Evolutionary conservation across 2,797 vertebrate genomes (phyloP), one percentile per base, ranked within the genome.

Genomic region (Scolopax rusticola): DNA sequence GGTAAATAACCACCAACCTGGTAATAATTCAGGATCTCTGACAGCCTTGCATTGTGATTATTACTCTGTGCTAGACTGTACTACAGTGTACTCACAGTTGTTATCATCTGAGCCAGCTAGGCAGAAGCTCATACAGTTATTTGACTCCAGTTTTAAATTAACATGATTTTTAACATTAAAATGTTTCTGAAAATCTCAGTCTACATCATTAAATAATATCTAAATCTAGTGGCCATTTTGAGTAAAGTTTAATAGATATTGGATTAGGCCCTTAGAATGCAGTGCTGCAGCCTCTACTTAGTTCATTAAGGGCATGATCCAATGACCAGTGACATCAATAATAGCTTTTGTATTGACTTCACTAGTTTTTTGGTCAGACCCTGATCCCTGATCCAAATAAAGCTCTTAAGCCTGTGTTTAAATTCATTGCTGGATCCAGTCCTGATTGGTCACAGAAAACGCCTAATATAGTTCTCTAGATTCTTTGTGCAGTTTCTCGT

Each of bases 291-390:
- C 25, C 36, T 92, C 86, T 74, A 13, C 56, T 93, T 94, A 94
- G 90, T 95, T 94, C 90, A 95, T 93, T 96, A 93, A 96, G 89
- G 68, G 13, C 56, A 87, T n/a, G 70, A 93, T 94, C 83, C 86
- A 86, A 88, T 69, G 63, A 23, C 74, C 77, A 87, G 38, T 87
- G 36, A 84, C 78, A 95, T 90, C 88, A 95, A 56, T 79, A 94
- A 86, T 36, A 94, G 51, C 78, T 96, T 96, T 89, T 84, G 28
- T 76, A 94, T 95, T 96, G 94, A 93, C 68, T 95, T 94, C 45
- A 60, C 40, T 77, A 59, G 32, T 47, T 78, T 95, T 94, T 93
- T 79, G 86, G 92, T 95, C 93, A 73, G n/a, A 75, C 43, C 2
- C 2, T 95, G 90, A 91, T 86, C 74, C 61, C 9, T 0, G 0